Conservation (phyloP, 2,113 vertebrate genomes). For the Sorex fumeus region DNA sequence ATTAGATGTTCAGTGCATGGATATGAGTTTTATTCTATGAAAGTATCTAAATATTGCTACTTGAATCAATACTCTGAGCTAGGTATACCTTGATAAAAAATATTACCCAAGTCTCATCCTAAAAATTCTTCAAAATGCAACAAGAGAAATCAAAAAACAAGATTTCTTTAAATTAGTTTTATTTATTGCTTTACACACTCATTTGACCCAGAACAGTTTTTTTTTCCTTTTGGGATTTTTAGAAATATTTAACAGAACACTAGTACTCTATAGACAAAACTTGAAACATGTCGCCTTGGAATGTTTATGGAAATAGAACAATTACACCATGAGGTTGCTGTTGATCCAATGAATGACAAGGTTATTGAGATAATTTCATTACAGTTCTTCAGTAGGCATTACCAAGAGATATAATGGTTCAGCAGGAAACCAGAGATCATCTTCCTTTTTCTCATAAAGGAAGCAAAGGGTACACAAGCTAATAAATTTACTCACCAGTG, state of each 20-base stretch:
- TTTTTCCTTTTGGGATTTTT: background rate
- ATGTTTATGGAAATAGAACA: background rate
- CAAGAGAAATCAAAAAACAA: background rate
- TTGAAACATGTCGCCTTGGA: background rate
- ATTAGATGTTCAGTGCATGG: background rate
- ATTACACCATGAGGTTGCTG: background rate
- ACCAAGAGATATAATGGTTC: background rate
- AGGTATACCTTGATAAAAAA: background rate
- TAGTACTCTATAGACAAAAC: fast-evolving
- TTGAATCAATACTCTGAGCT: background rate
- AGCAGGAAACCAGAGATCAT: background rate
- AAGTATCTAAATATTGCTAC: background rate
- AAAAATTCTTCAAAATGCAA: background rate
- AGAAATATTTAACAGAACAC: background rate
- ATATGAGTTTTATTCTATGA: background rate
- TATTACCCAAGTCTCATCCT: background rate
- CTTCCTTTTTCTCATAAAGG: background rate
- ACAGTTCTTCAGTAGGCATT: background rate
- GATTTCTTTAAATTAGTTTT: background rate
- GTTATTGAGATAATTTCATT: background rate
- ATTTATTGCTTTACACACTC: background rate
- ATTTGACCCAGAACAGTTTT: background rate
- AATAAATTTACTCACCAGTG: background rate
- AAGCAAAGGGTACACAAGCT: background rate
- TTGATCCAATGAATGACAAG: background rate